Conservation (phyloP, 2,888 invertebrate genomes). For the Oscheius sp. region DNA sequence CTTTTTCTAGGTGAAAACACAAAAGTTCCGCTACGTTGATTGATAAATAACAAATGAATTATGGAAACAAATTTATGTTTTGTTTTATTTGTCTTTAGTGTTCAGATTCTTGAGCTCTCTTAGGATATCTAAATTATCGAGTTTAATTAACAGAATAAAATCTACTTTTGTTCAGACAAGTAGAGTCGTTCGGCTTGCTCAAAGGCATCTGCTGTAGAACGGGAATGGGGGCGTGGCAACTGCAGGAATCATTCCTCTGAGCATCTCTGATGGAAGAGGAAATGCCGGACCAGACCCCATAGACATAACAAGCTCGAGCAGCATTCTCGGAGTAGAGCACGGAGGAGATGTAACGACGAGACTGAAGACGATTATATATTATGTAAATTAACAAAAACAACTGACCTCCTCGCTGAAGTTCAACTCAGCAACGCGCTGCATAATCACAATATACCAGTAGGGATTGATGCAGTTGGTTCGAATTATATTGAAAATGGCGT, state of each 20-base stretch:
- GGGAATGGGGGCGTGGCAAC: neutral
- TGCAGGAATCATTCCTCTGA: too few relatives aligned
- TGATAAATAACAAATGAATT: conserved; percentile 35
- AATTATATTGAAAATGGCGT: conserved; percentile 4
- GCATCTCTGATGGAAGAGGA: too few relatives aligned
- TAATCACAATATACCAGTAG: neutral
- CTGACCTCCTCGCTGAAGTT: conserved; percentile 3
- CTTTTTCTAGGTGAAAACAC: conserved; percentile 49
- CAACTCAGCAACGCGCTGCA: neutral
- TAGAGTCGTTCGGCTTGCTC: neutral
- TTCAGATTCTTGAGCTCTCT: neutral
- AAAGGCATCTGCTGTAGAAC: neutral
- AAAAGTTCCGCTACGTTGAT: conserved; percentile 58
- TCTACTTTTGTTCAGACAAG: neutral
- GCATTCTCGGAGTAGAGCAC: too few relatives aligned
- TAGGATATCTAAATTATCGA: too few relatives aligned
- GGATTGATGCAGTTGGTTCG: neutral
- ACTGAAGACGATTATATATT: neutral
- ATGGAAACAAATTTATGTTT: too few relatives aligned
- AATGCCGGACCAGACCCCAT: too few relatives aligned
- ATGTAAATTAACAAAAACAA: too few relatives aligned
- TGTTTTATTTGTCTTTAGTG: too few relatives aligned
- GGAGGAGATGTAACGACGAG: neutral
- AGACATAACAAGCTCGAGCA: conserved; percentile 6
- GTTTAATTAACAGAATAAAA: too few relatives aligned